phyloP scores from a whole-genome alignment of 2,113 vertebrate genomes.

The Thunnus thynnus region DNA sequence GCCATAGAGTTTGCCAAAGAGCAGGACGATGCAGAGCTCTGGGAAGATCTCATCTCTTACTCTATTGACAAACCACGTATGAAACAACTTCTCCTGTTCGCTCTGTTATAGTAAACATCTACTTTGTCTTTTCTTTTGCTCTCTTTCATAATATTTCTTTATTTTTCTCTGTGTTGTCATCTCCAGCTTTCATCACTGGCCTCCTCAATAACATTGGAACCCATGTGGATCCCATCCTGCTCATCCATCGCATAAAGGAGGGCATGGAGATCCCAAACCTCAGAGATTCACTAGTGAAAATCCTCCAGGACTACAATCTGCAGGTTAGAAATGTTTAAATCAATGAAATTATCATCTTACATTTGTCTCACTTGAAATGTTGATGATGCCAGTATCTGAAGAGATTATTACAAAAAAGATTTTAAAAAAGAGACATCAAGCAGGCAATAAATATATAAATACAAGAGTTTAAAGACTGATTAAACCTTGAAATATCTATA shows the following conservation, averaged over 20 bases:
- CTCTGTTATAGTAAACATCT: not conserved
- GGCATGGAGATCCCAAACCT: slow-evolving; percentile 99
- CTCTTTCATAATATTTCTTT: not conserved
- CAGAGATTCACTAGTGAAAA: slow-evolving; percentile 97
- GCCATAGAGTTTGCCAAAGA: slow-evolving; percentile 99
- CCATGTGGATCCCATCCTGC: slow-evolving; percentile 96
- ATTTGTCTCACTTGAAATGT: not conserved
- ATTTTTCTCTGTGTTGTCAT: not conserved
- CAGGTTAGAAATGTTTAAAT: slow-evolving; percentile 84
- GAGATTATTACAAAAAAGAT: not conserved
- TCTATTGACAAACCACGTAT: slow-evolving; percentile 98
- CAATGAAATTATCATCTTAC: not conserved
- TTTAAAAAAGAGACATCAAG: not conserved
- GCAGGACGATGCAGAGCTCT: slow-evolving; percentile 96
- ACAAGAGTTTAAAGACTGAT: too few species aligned
- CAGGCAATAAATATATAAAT: not conserved
- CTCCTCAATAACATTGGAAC: slow-evolving; percentile 98
- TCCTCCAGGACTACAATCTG: slow-evolving; percentile 98
- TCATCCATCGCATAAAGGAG: slow-evolving; percentile 98
- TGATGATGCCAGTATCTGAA: not conserved
- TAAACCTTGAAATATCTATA: too few species aligned
- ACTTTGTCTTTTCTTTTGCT: not conserved
- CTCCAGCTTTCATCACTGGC: slow-evolving; percentile 96
- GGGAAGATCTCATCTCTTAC: slow-evolving; percentile 98
- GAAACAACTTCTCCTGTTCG: slow-evolving; percentile 38